Evolutionary conservation across 2,113 vertebrate genomes (phyloP).

Genomic region (Neopipo cinnamomea): DNA sequence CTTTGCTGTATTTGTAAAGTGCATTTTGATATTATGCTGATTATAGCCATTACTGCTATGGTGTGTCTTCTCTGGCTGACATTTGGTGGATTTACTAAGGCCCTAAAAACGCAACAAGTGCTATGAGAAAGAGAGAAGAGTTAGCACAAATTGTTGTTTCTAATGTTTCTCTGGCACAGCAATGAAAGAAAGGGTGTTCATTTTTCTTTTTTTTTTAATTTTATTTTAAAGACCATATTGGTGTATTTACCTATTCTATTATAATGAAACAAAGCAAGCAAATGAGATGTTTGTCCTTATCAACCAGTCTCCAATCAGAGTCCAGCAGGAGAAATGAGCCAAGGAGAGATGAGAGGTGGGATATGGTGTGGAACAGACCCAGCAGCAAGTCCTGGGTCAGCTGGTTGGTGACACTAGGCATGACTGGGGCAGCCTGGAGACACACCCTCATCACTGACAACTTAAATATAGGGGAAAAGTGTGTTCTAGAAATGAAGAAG

Average conservation of each 20-base stretch:
- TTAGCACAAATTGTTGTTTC: neutral
- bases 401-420: neutral
- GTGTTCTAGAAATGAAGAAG: neutral
- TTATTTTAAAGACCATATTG: neutral
- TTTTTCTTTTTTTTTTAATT: neutral
- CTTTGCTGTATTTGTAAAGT: neutral
- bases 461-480: neutral
- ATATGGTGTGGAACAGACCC: neutral
- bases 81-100: neutral
- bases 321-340: neutral
- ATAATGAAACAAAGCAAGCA: neutral
- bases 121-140: neutral
- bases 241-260: neutral
- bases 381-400: neutral
- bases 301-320: neutral
- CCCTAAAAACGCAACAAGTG: neutral
- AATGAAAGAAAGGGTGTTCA: neutral
- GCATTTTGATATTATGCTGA: neutral
- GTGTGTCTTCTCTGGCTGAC: neutral
- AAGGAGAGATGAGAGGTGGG: neutral
- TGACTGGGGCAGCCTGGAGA: neutral
- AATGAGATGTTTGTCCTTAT: neutral
- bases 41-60: neutral
- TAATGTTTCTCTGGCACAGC: neutral
- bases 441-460: accelerated